These are phyloP conservation scores for Lutraria rhynchaena DNA, from an alignment of 1,140 invertebrate genomes.

Conservation along the genomic window DNA sequence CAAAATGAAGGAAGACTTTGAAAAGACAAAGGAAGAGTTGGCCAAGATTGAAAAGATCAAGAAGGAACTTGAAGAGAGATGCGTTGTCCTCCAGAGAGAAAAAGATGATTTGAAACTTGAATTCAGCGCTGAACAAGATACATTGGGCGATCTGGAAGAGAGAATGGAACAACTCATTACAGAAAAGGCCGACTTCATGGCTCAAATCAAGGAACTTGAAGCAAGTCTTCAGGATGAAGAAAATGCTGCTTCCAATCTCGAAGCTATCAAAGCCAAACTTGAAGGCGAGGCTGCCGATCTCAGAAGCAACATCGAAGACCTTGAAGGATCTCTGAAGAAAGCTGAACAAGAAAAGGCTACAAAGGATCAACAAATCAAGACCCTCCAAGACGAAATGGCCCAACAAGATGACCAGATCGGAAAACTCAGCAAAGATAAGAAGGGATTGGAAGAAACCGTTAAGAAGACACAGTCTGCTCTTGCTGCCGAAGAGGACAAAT, in stretches of 20 bases:
- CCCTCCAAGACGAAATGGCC: slow-evolving; percentile 96
- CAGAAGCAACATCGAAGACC: slow-evolving; percentile 97
- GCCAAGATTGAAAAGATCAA: slow-evolving; percentile 96
- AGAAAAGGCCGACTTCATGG: slow-evolving; percentile 97
- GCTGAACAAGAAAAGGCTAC: slow-evolving; percentile 94
- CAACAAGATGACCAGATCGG: slow-evolving; percentile 99
- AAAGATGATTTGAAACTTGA: slow-evolving; percentile 93
- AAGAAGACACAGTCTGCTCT: slow-evolving; percentile 98
- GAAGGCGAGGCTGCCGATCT: slow-evolving; percentile 94
- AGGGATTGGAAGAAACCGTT: slow-evolving; percentile 95
- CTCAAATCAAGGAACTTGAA: slow-evolving; percentile 97
- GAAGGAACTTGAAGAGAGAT: slow-evolving; percentile 96
- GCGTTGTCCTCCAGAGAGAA: slow-evolving; percentile 92
- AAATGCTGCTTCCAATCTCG: slow-evolving; percentile 94
- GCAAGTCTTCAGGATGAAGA: slow-evolving; percentile 96
- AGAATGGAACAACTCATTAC: slow-evolving; percentile 94
- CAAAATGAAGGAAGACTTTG: slow-evolving; percentile 96
- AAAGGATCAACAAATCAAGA: slow-evolving; percentile 93
- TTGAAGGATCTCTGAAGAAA: slow-evolving; percentile 95
- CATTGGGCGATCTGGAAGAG: slow-evolving; percentile 91
- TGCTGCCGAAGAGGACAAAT: slow-evolving; percentile 98
- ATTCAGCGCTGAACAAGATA: slow-evolving; percentile 87
- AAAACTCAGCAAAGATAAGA: slow-evolving; percentile 99
- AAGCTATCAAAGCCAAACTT: slow-evolving; percentile 96
- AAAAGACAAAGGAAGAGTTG: slow-evolving; percentile 95